Conservation (phyloP, 2,113 vertebrate species). For the Microcebus jonahi region DNA sequence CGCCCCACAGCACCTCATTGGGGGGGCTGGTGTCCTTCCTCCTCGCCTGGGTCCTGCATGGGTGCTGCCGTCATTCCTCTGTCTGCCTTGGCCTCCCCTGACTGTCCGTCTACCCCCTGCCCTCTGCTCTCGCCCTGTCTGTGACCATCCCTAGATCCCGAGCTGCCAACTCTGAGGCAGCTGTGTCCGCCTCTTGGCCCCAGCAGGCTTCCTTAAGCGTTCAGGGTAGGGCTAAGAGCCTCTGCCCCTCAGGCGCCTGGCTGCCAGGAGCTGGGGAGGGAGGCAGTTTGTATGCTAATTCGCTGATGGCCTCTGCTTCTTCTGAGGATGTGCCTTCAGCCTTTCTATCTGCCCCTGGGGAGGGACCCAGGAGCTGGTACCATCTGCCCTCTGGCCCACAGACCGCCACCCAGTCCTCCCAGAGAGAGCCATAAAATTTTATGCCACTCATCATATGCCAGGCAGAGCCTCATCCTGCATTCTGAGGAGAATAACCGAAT, state of each 20-base stretch:
- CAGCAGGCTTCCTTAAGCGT: constrained; percentile 17
- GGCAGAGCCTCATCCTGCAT: constrained; percentile 48
- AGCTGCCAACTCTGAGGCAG: neutral
- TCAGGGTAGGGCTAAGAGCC: constrained; percentile 50
- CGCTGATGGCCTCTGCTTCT: constrained; percentile 56
- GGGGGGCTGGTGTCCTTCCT: no score
- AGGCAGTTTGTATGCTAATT: constrained; percentile 79
- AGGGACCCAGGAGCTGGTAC: constrained; percentile 8
- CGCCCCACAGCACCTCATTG: neutral
- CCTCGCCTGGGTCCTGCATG: accelerated
- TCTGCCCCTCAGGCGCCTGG: constrained; percentile 46
- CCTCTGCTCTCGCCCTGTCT: neutral
- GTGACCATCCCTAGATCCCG: neutral
- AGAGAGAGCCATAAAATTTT: constrained; percentile 68
- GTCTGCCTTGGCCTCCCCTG: neutral
- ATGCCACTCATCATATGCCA: constrained; percentile 61
- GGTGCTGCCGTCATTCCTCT: accelerated
- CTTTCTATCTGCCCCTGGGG: constrained; percentile 53
- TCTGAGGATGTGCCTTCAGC: constrained; percentile 20
- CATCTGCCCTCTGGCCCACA: constrained; percentile 24
- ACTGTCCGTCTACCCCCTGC: neutral
- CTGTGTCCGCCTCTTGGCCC: neutral
- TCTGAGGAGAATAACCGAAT: constrained; percentile 30
- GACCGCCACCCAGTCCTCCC: neutral
- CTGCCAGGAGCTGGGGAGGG: constrained; percentile 34